A percentile compares a stretch with the other conserved stretches of the same genome.
Evolutionary conservation across 2,888 invertebrate genomes (phyloP).

Genomic region (Cheilosia grossa): DNA sequence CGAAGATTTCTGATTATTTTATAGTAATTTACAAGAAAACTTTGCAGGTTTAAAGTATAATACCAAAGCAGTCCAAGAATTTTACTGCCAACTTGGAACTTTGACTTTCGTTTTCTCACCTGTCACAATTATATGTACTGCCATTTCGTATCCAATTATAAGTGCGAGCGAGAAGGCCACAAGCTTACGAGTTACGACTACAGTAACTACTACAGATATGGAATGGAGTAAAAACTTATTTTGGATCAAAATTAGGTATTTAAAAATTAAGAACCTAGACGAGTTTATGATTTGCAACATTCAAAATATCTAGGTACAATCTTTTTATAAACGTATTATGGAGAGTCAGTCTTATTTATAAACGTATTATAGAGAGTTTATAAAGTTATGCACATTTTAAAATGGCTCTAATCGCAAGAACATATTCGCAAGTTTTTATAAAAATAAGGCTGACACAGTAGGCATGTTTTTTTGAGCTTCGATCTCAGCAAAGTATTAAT

Average conservation of each 20-base stretch:
- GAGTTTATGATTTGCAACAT: too few relatives aligned
- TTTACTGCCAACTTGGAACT: slow-evolving; percentile 77
- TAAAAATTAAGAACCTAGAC: too few relatives aligned
- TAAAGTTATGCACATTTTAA: too few relatives aligned
- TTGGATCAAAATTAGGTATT: not conserved
- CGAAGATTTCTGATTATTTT: not conserved
- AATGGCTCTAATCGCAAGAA: too few relatives aligned
- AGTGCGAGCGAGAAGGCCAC: not conserved
- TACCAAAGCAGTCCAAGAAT: slow-evolving; percentile 26
- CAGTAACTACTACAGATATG: slow-evolving; percentile 23
- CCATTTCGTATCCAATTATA: not conserved
- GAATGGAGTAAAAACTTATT: not conserved
- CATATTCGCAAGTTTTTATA: too few relatives aligned
- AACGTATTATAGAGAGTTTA: too few relatives aligned
- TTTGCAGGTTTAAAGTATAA: not conserved
- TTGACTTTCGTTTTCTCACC: slow-evolving; percentile 70
- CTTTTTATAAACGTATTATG: too few relatives aligned
- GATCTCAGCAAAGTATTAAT: too few relatives aligned
- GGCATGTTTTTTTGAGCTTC: too few relatives aligned
- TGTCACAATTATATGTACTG: slow-evolving; percentile 23
- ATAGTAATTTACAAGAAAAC: not conserved
- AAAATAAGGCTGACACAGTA: too few relatives aligned
- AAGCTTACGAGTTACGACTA: not conserved
- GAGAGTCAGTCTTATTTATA: too few relatives aligned
- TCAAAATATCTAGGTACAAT: too few relatives aligned